phyloP scores from a whole-genome alignment of 2,113 vertebrate genomes.

The Phylloscopus trochiloides region DNA sequence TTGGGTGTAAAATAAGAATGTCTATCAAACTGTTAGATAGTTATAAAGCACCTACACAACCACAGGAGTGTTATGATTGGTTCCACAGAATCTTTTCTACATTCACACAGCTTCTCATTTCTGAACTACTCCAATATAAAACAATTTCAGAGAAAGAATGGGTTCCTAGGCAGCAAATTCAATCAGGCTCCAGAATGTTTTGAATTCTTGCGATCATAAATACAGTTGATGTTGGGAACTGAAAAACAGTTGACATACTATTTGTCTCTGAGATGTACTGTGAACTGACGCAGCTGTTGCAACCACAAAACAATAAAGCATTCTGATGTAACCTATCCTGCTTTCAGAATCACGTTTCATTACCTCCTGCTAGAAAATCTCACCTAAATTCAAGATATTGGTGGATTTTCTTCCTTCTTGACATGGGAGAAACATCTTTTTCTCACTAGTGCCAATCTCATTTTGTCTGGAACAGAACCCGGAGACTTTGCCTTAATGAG shows the following conservation, averaged over 20 bases:
- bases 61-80: neutral
- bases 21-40: neutral
- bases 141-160: neutral
- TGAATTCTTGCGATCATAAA: conserved; percentile 36
- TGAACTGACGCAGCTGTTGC: conserved; percentile 39
- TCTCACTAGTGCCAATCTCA: neutral
- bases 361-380: neutral
- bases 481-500: neutral
- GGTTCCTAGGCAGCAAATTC: neutral
- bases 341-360: neutral
- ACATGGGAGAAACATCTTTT: neutral
- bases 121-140: neutral
- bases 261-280: neutral
- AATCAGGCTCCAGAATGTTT: neutral
- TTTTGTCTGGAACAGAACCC: conserved; percentile 11
- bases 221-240: neutral
- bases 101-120: neutral
- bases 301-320: conserved; percentile 19
- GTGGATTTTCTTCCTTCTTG: neutral
- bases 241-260: neutral
- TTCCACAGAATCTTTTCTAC: neutral
- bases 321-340: neutral
- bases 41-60: neutral
- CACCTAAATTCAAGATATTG: neutral
- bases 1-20: neutral